A percentile compares a stretch with the other conserved stretches of the same genome.
phyloP scores from a whole-genome alignment of 2,113 vertebrate species.

The Bettongia penicillata region DNA sequence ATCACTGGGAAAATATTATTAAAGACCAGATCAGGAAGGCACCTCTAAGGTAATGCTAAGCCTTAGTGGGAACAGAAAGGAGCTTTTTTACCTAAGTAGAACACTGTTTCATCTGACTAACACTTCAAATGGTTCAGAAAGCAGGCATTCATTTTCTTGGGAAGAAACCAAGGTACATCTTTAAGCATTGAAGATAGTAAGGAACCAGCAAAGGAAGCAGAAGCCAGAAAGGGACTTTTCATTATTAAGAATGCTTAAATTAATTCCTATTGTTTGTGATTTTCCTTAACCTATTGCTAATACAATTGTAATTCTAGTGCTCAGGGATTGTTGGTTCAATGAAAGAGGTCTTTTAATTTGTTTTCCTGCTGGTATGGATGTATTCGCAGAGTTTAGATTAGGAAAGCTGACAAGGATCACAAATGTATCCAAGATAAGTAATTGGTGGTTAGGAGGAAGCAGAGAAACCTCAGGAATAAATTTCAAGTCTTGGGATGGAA shows the following conservation, averaged over 20 bases:
- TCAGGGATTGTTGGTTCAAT: not conserved
- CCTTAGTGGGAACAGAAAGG: not conserved
- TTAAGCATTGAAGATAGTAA: slow-evolving; percentile 32
- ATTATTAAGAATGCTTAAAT: slow-evolving; percentile 1
- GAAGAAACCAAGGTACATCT: slow-evolving; percentile 13
- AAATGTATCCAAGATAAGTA: too few species aligned
- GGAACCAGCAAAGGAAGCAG: slow-evolving; percentile 20
- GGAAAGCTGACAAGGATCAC: too few species aligned
- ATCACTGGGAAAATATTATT: not conserved
- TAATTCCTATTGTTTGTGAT: not conserved
- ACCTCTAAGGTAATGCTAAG: not conserved
- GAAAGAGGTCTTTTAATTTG: not conserved
- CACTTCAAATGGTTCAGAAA: slow-evolving; percentile 18
- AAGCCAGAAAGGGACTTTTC: slow-evolving; percentile 6
- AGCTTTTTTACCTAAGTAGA: not conserved
- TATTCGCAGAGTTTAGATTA: too few species aligned
- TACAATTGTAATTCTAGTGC: too few species aligned
- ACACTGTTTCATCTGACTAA: slow-evolving; percentile 4
- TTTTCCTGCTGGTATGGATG: not conserved
- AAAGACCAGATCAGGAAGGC: not conserved
- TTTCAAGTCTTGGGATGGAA: too few species aligned
- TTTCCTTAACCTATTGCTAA: not conserved
- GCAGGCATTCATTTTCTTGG: not conserved
- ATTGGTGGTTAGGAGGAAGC: too few species aligned
- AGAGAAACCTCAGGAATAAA: too few species aligned